Evolutionary conservation across 1,140 invertebrate species (phyloP).

Genomic region (Aphidius ervi): DNA sequence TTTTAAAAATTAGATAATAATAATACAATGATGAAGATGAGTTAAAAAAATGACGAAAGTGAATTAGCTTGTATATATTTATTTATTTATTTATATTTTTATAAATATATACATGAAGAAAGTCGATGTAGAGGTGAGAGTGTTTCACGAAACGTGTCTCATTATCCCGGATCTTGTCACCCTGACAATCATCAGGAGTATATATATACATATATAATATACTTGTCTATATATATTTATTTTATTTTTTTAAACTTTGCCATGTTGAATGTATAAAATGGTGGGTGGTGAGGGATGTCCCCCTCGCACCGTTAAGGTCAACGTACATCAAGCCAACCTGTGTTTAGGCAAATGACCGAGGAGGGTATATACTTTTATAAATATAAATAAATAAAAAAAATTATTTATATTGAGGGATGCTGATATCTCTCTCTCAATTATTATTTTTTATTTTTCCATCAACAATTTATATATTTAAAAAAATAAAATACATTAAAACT

Average conservation of each 20-base stretch:
- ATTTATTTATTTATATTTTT: too few species aligned
- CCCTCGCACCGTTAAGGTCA: constrained; percentile 42
- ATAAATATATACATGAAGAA: constrained; percentile 36
- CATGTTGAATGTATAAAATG: constrained; percentile 17
- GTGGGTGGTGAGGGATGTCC: constrained; percentile 39
- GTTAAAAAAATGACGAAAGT: not conserved
- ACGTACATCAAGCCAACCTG: constrained; percentile 31
- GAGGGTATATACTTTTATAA: not conserved
- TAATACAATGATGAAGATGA: not conserved
- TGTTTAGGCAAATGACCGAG: constrained; percentile 25
- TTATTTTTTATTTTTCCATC: too few species aligned
- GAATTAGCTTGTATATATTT: not conserved
- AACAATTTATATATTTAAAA: not conserved
- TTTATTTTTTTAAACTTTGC: constrained; percentile 19
- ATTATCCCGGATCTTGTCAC: constrained; percentile 31
- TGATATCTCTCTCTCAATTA: too few species aligned
- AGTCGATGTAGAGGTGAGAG: constrained; percentile 22
- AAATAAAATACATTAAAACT: too few species aligned
- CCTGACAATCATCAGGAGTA: constrained; percentile 19
- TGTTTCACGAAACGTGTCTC: constrained; percentile 33
- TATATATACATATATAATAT: not conserved
- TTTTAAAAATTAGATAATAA: not conserved
- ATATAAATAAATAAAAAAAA: too few species aligned
- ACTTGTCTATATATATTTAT: not conserved
- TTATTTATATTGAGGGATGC: too few species aligned